Evolutionary conservation across 2,797 vertebrate species (phyloP), one percentile per base, ranked within the genome.

Genomic region (Salmo trutta): DNA sequence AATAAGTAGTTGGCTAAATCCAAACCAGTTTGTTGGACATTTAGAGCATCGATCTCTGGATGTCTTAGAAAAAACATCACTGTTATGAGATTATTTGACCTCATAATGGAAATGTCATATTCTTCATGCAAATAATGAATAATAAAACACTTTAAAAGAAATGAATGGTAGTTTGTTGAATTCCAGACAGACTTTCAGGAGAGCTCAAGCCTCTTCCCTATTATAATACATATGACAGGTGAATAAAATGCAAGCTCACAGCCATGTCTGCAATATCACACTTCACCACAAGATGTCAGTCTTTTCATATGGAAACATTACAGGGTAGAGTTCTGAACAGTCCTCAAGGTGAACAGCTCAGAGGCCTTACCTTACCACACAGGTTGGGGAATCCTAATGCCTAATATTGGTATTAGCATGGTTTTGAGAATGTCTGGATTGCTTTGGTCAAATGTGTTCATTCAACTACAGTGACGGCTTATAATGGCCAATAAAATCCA

Each of bases 201-300:
- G 41, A 47, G 10, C 14, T 47, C 41, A 47, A 47, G 0, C 41
- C 41, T 47, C 3, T 64, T 24, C 10, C n/a, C 24, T 19, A 12
- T 12, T 59, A 3, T 67, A 24, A 52, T 71, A 36, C 6, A 53
- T 27, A 4, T 29, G 12, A 27, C 47, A 1, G 19, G 31, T n/a
- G 33, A 36, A 1, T n/a, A 4, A 14, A n/a, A 8, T 21, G 19
- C 0, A 10, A 19, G 3, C 3, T 47, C 16, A 31, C 53, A 33
- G 16, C 29, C 24, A 33, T 12, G 15, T 21, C 29, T 33, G 52
- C 71, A 54, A 54, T 75, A 0, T 14, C 24, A 5, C 24, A 47
- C 33, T 3, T 73, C 10, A 59, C 85, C 93, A 89, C 78, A 27
- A 69, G 91, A 76, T 78, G 93, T 79, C 92, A 92, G 82, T 83